phyloP scores from a whole-genome alignment of 2,113 vertebrate species.

The Rattus rattus region DNA sequence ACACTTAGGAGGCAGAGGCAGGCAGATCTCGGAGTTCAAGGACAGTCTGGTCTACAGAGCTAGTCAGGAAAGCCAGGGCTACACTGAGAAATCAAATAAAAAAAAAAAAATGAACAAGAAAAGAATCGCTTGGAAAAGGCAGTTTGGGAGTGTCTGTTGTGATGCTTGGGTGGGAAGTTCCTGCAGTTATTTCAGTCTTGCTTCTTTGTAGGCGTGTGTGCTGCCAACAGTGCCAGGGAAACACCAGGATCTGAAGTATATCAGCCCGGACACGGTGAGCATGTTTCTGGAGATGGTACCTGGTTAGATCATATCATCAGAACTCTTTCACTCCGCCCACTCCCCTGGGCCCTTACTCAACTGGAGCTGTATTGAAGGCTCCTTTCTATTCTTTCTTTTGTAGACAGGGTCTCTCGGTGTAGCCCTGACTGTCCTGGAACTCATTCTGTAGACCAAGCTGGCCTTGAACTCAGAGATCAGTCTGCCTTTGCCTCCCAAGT shows the following conservation, averaged over 20 bases:
- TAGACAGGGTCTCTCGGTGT: not conserved
- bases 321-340: slow-evolving; percentile 51
- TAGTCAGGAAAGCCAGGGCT: not conserved
- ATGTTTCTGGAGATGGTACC: slow-evolving; percentile 71
- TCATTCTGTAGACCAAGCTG: not conserved
- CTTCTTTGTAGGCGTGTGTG: slow-evolving; percentile 82
- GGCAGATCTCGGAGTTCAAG: not conserved
- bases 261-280: slow-evolving; percentile 86
- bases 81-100: not conserved
- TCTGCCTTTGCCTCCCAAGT: not conserved
- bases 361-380: slow-evolving; percentile 35
- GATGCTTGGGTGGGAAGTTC: slow-evolving; percentile 32
- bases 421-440: not conserved
- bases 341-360: slow-evolving; percentile 17
- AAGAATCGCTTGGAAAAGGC: slow-evolving; percentile 45
- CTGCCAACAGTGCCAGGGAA: slow-evolving; percentile 85
- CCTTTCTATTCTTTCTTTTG: not conserved
- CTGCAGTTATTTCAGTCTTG: slow-evolving; percentile 61
- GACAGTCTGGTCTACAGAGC: not conserved
- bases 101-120: not conserved
- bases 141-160: slow-evolving; percentile 32
- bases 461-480: not conserved
- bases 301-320: slow-evolving; percentile 62
- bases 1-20: not conserved
- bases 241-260: slow-evolving; percentile 87